Evolutionary conservation across 37 sponge, comb jelly and placozoan species (phyloP).

Genomic region (Amphimedon queenslandica): DNA sequence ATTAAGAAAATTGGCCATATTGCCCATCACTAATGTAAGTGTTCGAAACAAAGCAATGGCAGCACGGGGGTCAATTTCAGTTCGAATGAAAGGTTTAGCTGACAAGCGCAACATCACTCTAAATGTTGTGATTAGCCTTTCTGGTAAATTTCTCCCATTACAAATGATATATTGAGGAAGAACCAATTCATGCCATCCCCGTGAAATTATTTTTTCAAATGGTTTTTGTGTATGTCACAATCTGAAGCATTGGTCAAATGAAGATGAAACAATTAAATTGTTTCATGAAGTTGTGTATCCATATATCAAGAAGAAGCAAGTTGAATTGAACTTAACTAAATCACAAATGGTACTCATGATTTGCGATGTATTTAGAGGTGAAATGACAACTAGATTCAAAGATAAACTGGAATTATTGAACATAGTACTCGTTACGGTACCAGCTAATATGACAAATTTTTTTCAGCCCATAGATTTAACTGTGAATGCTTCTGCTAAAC

Average conservation of each 20-base stretch:
- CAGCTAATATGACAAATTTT: constrained; percentile 46
- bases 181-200: constrained; percentile 27
- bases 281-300: constrained; percentile 37
- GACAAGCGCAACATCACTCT: constrained; percentile 30
- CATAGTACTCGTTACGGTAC: constrained; percentile 26
- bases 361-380: constrained; percentile 40
- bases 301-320: constrained; percentile 22
- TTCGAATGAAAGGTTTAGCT: constrained; percentile 21
- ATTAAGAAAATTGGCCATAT: too few relatives aligned
- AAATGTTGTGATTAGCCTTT: constrained; percentile 18
- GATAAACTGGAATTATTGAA: constrained; percentile 12
- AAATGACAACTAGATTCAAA: constrained; percentile 26
- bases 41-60: constrained; percentile 24
- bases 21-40: too few relatives aligned
- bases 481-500: constrained; percentile 36
- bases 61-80: constrained; percentile 10
- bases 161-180: constrained; percentile 37
- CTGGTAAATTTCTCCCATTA: constrained; percentile 28
- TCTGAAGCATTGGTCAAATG: constrained; percentile 42
- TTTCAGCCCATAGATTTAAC: constrained; percentile 33
- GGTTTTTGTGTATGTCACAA: constrained; percentile 20
- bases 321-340: constrained; percentile 14
- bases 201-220: constrained; percentile 10
- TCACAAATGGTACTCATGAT: constrained; percentile 19
- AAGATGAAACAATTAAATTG: constrained; percentile 31